phyloP scores from a whole-genome alignment of 2,888 invertebrate species.

The Rhagonycha lutea region DNA sequence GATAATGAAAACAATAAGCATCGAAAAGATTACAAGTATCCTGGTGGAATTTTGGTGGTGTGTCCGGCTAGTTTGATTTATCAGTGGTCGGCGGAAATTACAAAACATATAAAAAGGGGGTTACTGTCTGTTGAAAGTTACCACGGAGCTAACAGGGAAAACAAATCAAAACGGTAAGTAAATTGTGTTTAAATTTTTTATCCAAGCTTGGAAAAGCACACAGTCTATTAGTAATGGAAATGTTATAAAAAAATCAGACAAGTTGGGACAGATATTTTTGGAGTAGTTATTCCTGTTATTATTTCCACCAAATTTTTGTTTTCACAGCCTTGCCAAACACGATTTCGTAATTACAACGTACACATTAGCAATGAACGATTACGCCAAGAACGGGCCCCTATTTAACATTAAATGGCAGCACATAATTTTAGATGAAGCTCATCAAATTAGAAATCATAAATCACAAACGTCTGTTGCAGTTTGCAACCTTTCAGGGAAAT shows the following conservation, averaged over 20 bases:
- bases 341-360: slow-evolving; percentile 93
- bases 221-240: no score
- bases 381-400: slow-evolving; percentile 62
- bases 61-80: slow-evolving; percentile 89
- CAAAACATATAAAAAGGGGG: slow-evolving; percentile 64
- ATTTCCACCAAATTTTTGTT: not conserved
- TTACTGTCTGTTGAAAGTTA: slow-evolving; percentile 69
- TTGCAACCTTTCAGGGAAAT: slow-evolving; percentile 63
- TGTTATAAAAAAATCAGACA: no score
- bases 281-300: not conserved
- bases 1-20: slow-evolving; percentile 38
- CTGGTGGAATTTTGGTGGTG: slow-evolving; percentile 82
- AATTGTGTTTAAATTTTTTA: not conserved
- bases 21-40: slow-evolving; percentile 29
- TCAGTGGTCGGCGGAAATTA: slow-evolving; percentile 88
- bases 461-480: slow-evolving; percentile 74
- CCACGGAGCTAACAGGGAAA: slow-evolving; percentile 80
- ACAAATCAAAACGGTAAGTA: slow-evolving; percentile 57
- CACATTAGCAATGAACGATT: slow-evolving; percentile 69
- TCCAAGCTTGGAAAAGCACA: no score
- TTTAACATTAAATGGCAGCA: slow-evolving; percentile 80
- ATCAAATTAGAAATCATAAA: slow-evolving; percentile 87
- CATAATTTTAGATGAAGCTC: slow-evolving; percentile 92
- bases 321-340: slow-evolving; percentile 62
- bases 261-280: no score